Conservation (phyloP, 2,113 vertebrate species). For the Brachypodius melanocephalos region DNA sequence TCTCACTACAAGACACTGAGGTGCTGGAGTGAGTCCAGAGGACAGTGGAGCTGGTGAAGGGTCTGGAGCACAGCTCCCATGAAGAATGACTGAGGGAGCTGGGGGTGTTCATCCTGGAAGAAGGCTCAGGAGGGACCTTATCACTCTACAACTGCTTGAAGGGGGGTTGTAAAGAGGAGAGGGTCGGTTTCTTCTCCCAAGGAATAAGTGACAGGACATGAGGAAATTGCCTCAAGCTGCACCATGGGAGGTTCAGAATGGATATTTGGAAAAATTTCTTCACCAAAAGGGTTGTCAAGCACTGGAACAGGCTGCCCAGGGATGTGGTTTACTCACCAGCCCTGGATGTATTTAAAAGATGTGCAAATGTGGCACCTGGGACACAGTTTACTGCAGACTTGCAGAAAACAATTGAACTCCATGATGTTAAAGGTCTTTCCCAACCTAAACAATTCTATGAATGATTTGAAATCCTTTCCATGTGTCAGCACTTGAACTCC, state of each 20-base stretch:
- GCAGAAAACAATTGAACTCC: fast-evolving
- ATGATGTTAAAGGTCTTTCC: background rate
- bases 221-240: background rate
- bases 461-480: slow-evolving; percentile 16
- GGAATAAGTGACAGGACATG: background rate
- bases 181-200: background rate
- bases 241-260: background rate
- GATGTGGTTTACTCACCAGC: background rate
- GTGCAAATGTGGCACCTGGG: background rate
- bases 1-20: background rate
- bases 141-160: background rate
- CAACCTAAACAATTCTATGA: background rate
- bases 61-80: background rate
- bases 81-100: fast-evolving
- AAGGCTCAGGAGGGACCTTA: background rate
- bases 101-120: background rate
- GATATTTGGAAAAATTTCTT: background rate
- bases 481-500: background rate
- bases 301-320: background rate
- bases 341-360: background rate
- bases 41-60: background rate
- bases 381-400: background rate
- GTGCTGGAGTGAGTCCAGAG: background rate
- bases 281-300: background rate
- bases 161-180: too few species aligned